Conservation (phyloP, 2,113 vertebrate genomes). For the Cettia cetti region DNA sequence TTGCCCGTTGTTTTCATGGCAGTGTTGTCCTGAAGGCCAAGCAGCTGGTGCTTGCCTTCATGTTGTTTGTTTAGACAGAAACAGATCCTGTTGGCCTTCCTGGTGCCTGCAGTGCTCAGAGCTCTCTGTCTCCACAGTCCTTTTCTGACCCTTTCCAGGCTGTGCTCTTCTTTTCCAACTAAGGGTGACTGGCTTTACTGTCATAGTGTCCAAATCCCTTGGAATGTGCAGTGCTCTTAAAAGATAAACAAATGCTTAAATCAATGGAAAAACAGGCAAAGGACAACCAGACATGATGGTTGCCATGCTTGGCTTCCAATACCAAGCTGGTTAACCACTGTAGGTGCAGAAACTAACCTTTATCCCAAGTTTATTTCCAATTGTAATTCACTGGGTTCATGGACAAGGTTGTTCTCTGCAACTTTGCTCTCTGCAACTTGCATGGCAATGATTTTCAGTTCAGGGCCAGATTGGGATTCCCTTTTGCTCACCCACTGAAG, state of each 20-base stretch:
- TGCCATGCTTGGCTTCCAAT: background rate
- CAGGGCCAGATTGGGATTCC: background rate
- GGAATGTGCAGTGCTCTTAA: background rate
- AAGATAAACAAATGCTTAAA: background rate
- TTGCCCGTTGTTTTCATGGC: background rate
- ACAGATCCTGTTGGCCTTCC: accelerated
- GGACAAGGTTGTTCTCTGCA: background rate
- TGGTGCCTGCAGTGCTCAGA: background rate
- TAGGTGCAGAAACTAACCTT: background rate
- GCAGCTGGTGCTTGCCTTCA: background rate
- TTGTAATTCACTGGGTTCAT: background rate
- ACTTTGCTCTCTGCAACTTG: background rate
- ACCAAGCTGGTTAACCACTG: background rate
- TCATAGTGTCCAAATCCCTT: background rate
- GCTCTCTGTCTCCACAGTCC: background rate
- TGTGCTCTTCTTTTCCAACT: background rate
- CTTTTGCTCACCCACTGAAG: background rate
- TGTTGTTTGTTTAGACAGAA: background rate
- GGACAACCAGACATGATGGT: background rate
- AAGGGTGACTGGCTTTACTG: background rate
- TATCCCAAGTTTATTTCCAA: background rate
- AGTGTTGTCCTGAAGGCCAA: background rate
- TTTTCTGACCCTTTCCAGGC: background rate
- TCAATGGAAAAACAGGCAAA: background rate
- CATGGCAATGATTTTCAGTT: background rate